Evolutionary conservation across 2,888 invertebrate species (phyloP).

Genomic region (Sipha maydis): DNA sequence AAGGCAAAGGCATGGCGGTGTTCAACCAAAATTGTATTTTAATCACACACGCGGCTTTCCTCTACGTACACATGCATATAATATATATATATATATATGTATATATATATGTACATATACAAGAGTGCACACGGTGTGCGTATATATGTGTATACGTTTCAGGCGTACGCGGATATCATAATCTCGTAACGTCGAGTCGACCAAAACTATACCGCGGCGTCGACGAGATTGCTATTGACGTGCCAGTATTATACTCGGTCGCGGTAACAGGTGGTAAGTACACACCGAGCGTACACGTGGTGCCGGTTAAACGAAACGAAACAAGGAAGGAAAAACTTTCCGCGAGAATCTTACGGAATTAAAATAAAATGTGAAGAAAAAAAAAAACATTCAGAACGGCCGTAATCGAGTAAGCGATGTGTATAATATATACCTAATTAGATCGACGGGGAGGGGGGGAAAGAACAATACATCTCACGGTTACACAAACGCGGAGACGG

Average conservation of each 20-base stretch:
- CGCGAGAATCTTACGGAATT: background rate
- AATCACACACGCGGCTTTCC: constrained; percentile 48
- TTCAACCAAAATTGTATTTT: constrained; percentile 57
- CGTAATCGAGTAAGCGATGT: too few relatives aligned
- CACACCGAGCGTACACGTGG: background rate
- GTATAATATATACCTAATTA: too few relatives aligned
- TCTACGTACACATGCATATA: background rate
- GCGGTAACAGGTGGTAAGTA: constrained; percentile 9
- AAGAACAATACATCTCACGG: background rate
- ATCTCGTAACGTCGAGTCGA: constrained; percentile 55
- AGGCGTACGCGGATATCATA: constrained; percentile 49
- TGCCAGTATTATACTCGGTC: background rate
- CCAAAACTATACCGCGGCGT: background rate
- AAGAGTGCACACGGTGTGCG: background rate
- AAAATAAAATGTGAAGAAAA: background rate
- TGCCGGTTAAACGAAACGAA: background rate
- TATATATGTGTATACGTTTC: background rate
- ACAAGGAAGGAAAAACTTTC: background rate
- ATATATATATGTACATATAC: too few relatives aligned
- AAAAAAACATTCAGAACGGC: too few relatives aligned
- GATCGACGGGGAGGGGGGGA: too few relatives aligned
- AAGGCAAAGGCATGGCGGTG: background rate
- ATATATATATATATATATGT: background rate
- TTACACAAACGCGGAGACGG: background rate
- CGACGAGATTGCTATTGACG: background rate